Base-by-base conservation (phyloP, 2,113 vertebrate species). In the Peromyscus maniculatus region DNA sequence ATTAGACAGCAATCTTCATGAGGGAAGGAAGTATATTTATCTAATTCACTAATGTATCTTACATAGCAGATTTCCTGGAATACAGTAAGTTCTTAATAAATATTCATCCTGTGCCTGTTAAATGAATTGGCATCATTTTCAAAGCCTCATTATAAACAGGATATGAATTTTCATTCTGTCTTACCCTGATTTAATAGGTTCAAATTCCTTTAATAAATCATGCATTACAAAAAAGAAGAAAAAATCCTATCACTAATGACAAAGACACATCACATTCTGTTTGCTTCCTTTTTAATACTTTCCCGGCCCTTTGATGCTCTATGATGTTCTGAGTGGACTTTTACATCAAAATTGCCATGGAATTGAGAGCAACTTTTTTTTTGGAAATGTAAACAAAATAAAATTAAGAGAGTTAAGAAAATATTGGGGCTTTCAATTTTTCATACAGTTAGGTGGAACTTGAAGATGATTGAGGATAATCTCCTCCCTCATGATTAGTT, bases 101-200 rank as follows among this genome's bases (percentile, higher is more conserved):
- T 97, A 98, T 97, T 97, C 97, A 98, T 96, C 83, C 92, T 87
- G 89, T 96, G 89, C 92, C 87, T 97, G 69, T 96, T 97, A 96
- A 97, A 97, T 97, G 96, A 97, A 97, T 96, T 95, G 97, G 97
- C 97, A 96, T 97, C 94, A 94, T 94, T 98, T 97, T 96, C 93
- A 96, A 97, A 97, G 91, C 12, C 74, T 97, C 94, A 91, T 97
- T 98, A 97, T 97, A 96, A 98, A 97, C 95, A 97, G 97, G 98
- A 98, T 97, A 98, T 97, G 97, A 97, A 97, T 97, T 97, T 98
- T 98, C 96, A 98, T 97, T 86, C 21, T 92, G 43, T 64, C 91
- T 93, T 96, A 39, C 86, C 72, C 83, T 97, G 96, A 95, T 97
- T 97, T 97, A 97, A 97, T 96, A 96, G 82, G 92, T 62, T 95